Conservation (phyloP, 2,113 vertebrate genomes). For the Centropus unirufus region DNA sequence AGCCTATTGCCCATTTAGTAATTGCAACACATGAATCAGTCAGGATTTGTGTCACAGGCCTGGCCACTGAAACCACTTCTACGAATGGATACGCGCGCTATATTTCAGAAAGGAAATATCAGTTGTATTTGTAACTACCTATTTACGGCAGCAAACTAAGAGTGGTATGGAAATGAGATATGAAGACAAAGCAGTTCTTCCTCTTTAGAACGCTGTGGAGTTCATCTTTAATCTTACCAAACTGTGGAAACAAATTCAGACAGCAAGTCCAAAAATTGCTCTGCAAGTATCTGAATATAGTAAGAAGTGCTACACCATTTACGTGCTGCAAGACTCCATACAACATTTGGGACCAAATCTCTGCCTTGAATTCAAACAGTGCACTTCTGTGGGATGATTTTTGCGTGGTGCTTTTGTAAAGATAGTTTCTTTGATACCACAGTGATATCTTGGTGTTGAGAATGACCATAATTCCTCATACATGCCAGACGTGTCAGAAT, state of each 20-base stretch:
- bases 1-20: conserved; percentile 32
- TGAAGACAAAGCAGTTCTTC: not conserved
- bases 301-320: not conserved
- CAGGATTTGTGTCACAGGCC: conserved; percentile 55
- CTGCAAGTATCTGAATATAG: not conserved
- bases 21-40: conserved; percentile 38
- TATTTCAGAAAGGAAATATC: not conserved
- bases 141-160: not conserved
- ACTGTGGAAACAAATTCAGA: not conserved
- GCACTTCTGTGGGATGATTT: not conserved
- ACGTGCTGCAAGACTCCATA: not conserved
- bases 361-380: not conserved
- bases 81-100: not conserved
- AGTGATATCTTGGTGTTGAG: not conserved
- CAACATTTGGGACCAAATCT: not conserved
- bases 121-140: not conserved
- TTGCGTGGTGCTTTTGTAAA: not conserved
- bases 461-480: not conserved
- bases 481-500: accelerated
- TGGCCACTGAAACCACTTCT: not conserved
- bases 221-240: not conserved
- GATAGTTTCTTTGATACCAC: not conserved
- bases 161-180: not conserved
- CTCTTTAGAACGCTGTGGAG: not conserved
- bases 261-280: not conserved